Evolutionary conservation across 2,888 invertebrate genomes (phyloP), one percentile per base, ranked within the genome.

Genomic region (Polydesmus complanatus): DNA sequence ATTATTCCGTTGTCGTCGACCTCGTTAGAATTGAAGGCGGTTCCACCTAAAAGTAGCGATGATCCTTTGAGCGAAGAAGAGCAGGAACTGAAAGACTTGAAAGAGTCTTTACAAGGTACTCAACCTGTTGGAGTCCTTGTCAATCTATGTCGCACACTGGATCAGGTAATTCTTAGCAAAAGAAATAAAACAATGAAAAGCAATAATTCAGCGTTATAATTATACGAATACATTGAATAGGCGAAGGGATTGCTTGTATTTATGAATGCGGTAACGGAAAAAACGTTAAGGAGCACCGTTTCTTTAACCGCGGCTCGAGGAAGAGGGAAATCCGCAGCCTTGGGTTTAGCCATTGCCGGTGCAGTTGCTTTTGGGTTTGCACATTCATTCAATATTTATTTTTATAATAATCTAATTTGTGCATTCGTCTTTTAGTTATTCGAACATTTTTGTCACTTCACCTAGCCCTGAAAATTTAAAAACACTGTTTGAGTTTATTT

Each of bases 401-500:
- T 11, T 52, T 18, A 25, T 26, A 27, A 18, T 26, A 19, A 49
- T 60, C 49, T 18, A 50, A 2, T 26, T 11, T 26, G 23, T 18
- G 18, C 22, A 25, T 62, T 50, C 26, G 14, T 37, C 26, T 14
- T 56, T 14, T 68, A 84, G 86, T 27, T 90, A 89, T 72, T 88
- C 92, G 49, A 95, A 94, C 73, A 88, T 96, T 64, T 97, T 94
- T 76, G 94, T 98, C 48, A 96, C 98, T 0, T 93, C 95, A 59
- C 98, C 98, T 0, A 90, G 91, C 72, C 97, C 98, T 0, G 98
- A 98, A 75, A 98, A 99, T 78, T 80, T 98, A 71, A 91, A 89
- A 63, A 98, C 98, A 0, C 79, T 99, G 11, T 98, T 98, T 74
- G 92, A 97, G 73, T 99, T 99, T 74, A 81, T 96, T 2, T 83